Base-by-base conservation (phyloP, 1,140 invertebrate species). In the Phymastichus coffea region DNA sequence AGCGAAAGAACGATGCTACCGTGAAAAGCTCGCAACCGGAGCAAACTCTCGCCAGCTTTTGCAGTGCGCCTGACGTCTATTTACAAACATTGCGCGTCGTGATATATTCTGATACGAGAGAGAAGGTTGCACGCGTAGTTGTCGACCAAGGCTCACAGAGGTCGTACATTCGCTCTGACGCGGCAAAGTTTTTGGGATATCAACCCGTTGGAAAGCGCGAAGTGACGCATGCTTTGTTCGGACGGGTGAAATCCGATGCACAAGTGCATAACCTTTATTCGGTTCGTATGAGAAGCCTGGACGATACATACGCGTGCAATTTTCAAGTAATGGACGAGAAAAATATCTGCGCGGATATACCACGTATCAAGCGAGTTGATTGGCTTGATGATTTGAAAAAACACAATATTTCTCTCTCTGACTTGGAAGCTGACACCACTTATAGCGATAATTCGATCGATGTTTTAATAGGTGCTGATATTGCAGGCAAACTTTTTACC, bases 401-500 rank as follows among this genome's bases (percentile, higher is more conserved):
- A 1, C 33, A 46, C 0, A 46, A 63, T n/a, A 68, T 74, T 33
- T 4, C 28, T 19, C 47, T 71, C 0, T 53, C 53, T 19, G 67
- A 70, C 41, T 4, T 22, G 1, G 23, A 30, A n/a, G 35, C 30
- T 1, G 40, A 15, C n/a, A 15, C 28, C 4, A 40, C 41, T 20
- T 4, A 3, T 1, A 17, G 2, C 4, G 25, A 47, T n/a, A 7
- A 3, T 3, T 52, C 61, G 2, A 68, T 74, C 17, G 51, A 61
- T 23, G 14, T 72, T n/a, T 54, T 72, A 12, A 69, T 69, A 25
- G 70, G 67, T 6, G 59, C 68, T 1, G 70, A 75, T 63, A 49
- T 74, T 41, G 69, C 67, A 7, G 73, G 68, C 25, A 67, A 66
- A 53, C 38, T 73, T n/a, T 49, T 63, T 22, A 72, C 74, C 3